phyloP scores from a whole-genome alignment of 2,797 vertebrate genomes.

The Columba guinea region DNA sequence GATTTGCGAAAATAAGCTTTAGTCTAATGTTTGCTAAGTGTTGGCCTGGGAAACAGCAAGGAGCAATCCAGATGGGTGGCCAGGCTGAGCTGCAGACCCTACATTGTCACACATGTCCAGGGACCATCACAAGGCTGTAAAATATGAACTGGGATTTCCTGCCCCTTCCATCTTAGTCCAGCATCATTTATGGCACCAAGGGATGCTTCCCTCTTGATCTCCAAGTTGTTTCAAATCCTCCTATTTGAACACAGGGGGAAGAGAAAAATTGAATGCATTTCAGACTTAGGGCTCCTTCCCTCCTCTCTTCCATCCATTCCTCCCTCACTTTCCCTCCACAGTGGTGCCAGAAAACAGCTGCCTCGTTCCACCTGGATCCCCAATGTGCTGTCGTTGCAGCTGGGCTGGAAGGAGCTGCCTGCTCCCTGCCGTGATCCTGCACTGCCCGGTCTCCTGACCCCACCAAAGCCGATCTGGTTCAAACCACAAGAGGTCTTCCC shows the following conservation, averaged over 20 bases:
- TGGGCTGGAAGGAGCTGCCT: neutral
- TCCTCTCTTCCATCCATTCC: neutral
- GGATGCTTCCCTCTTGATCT: neutral
- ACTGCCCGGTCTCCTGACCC: too few species aligned
- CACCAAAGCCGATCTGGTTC: neutral
- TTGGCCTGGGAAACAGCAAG: neutral
- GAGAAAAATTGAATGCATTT: neutral
- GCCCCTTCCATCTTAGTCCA: neutral
- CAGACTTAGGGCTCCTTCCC: neutral
- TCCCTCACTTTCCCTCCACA: neutral
- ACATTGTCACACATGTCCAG: accelerated
- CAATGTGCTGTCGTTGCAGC: neutral
- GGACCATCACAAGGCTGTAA: neutral
- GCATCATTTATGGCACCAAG: neutral
- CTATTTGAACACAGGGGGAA: neutral
- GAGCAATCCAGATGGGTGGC: neutral
- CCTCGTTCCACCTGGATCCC: neutral
- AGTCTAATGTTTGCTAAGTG: neutral
- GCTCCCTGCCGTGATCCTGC: neutral
- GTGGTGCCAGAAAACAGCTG: neutral
- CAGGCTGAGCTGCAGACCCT: neutral
- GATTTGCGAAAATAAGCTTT: neutral
- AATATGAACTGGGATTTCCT: neutral
- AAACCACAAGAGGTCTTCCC: too few species aligned
- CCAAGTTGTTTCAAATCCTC: neutral